A percentile compares a stretch with the other conserved stretches of the same genome.
Evolutionary conservation across 2,888 invertebrate species (phyloP).

Genomic region (Minunthozetes semirufus): DNA sequence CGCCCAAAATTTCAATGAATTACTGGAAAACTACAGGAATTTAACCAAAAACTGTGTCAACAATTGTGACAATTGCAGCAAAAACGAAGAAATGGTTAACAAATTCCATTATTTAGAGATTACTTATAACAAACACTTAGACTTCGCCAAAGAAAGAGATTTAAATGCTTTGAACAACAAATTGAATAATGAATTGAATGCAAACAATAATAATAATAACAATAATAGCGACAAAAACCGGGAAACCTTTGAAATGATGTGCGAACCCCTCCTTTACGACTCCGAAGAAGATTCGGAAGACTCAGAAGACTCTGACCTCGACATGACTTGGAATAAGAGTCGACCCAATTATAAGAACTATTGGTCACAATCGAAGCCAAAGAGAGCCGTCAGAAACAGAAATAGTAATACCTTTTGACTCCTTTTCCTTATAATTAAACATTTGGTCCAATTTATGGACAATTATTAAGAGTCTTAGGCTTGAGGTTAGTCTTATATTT

Average conservation of each 20-base stretch:
- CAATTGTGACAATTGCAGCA: neutral
- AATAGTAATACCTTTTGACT: too few species aligned
- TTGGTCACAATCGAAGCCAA: too few species aligned
- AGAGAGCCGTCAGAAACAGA: too few species aligned
- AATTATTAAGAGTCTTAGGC: too few species aligned
- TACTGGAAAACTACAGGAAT: neutral
- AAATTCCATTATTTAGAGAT: neutral
- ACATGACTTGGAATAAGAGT: too few species aligned
- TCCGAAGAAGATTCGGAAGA: neutral
- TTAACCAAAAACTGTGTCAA: neutral
- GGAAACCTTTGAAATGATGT: too few species aligned
- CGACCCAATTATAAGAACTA: too few species aligned
- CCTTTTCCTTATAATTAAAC: too few species aligned
- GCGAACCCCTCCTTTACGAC: too few species aligned
- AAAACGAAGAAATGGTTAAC: neutral
- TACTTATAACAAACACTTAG: neutral
- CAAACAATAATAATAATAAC: neutral
- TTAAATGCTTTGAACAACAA: neutral
- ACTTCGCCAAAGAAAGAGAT: neutral
- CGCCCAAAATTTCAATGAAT: neutral
- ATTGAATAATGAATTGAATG: neutral
- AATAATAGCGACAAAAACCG: neutral
- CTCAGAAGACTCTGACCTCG: constrained; percentile 11
- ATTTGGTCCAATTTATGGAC: too few species aligned
- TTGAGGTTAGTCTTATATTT: too few species aligned